A percentile compares a stretch with the other conserved stretches of the same genome.
Conservation (phyloP, 2,888 invertebrate species). For the Malachius bipustulatus region DNA sequence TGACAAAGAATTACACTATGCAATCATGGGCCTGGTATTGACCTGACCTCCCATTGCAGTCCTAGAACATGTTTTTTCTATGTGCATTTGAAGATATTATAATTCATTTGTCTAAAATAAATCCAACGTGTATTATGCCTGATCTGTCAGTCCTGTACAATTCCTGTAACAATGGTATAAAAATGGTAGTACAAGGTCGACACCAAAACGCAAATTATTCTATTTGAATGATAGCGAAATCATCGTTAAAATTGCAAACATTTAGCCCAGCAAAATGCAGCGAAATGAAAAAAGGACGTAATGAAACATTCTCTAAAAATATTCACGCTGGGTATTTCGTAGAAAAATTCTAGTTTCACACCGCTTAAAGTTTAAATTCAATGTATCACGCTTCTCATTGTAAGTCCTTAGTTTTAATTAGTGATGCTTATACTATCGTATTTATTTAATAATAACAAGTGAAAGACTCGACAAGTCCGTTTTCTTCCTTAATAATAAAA, state of each 20-base stretch:
- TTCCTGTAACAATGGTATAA: not conserved
- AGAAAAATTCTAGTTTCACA: slow-evolving; percentile 1
- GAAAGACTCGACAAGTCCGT: slow-evolving; percentile 3
- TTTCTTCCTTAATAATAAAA: slow-evolving; percentile 2
- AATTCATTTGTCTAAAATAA: slow-evolving; percentile 31
- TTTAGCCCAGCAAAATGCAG: not conserved
- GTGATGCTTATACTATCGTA: not conserved
- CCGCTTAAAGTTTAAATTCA: slow-evolving; percentile 1
- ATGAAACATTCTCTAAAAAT: not conserved
- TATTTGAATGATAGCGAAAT: not conserved
- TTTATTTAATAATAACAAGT: slow-evolving; percentile 1
- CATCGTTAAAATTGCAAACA: not conserved
- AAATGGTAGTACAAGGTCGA: not conserved
- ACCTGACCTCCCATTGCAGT: slow-evolving; percentile 34
- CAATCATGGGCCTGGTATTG: too few species aligned
- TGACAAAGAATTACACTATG: slow-evolving; percentile 30
- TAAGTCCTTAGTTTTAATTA: not conserved
- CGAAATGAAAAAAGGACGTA: not conserved
- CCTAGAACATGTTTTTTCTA: slow-evolving; percentile 37
- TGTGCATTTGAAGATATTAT: slow-evolving; percentile 34
- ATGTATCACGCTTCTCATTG: not conserved
- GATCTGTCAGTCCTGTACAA: not conserved
- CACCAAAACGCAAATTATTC: not conserved
- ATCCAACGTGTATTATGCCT: slow-evolving; percentile 20
- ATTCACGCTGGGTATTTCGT: not conserved